phyloP scores from a whole-genome alignment of 2,797 vertebrate genomes.

The Luscinia luscinia region DNA sequence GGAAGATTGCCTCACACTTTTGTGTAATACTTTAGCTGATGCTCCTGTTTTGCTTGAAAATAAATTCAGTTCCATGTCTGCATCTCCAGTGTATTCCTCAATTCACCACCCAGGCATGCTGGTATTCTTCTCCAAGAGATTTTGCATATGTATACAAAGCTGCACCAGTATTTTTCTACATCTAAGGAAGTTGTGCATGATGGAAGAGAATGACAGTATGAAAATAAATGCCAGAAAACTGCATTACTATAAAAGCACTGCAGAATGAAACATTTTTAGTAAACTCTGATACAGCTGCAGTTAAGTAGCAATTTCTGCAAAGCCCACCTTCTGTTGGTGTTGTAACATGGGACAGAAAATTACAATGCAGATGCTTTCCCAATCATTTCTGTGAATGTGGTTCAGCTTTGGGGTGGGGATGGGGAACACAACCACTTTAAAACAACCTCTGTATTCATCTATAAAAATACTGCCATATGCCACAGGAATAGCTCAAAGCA shows the following conservation, averaged over 20 bases:
- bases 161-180: neutral
- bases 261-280: neutral
- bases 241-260: neutral
- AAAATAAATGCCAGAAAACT: neutral
- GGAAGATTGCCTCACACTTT: neutral
- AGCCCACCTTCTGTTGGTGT: neutral
- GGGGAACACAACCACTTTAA: neutral
- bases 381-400: neutral
- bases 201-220: neutral
- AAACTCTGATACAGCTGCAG: neutral
- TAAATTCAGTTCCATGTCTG: constrained; percentile 6
- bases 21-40: neutral
- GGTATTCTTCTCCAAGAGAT: neutral
- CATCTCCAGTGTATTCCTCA: neutral
- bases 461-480: neutral
- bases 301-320: neutral
- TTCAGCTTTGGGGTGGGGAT: neutral
- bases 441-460: neutral
- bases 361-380: neutral
- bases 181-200: neutral
- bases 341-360: neutral
- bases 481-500: neutral
- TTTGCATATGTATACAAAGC: neutral
- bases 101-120: neutral
- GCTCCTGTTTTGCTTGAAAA: neutral